Evolutionary conservation across 2,888 invertebrate genomes (phyloP).

Genomic region (Podotricha telesiphe): DNA sequence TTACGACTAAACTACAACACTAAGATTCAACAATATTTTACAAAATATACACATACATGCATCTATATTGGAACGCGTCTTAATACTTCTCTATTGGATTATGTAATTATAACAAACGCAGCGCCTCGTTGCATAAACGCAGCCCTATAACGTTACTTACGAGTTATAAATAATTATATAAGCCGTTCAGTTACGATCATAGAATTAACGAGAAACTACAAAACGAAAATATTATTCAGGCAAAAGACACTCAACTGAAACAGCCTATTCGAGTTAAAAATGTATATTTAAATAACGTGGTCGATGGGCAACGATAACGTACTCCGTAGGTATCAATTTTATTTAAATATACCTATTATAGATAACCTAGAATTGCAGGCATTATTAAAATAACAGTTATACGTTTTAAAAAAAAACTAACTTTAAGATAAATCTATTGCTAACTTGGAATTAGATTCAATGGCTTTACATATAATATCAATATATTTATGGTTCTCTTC

Average conservation of each 20-base stretch:
- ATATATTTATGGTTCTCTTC: constrained; percentile 23
- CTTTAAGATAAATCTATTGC: constrained; percentile 13
- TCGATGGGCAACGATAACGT: background rate
- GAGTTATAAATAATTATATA: constrained; percentile 8
- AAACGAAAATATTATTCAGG: background rate
- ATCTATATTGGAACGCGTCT: constrained; percentile 43
- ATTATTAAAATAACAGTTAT: background rate
- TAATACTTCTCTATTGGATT: constrained; percentile 36
- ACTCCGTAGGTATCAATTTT: too few species aligned
- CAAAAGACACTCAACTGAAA: background rate
- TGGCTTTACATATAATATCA: constrained; percentile 29
- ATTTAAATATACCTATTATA: background rate
- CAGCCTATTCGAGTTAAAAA: background rate
- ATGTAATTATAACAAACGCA: constrained; percentile 14
- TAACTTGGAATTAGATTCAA: constrained; percentile 28
- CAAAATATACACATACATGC: constrained; percentile 72
- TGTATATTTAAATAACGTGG: background rate
- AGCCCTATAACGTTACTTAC: constrained; percentile 18
- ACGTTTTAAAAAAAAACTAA: background rate
- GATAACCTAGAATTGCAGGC: background rate
- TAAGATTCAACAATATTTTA: constrained; percentile 74
- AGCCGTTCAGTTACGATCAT: background rate
- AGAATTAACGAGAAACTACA: background rate
- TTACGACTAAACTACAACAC: constrained; percentile 68
- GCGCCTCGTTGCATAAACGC: constrained; percentile 30